Evolutionary conservation across 2,888 invertebrate genomes (phyloP), one percentile per base, ranked within the genome.

Genomic region (Ophioninae sp.): DNA sequence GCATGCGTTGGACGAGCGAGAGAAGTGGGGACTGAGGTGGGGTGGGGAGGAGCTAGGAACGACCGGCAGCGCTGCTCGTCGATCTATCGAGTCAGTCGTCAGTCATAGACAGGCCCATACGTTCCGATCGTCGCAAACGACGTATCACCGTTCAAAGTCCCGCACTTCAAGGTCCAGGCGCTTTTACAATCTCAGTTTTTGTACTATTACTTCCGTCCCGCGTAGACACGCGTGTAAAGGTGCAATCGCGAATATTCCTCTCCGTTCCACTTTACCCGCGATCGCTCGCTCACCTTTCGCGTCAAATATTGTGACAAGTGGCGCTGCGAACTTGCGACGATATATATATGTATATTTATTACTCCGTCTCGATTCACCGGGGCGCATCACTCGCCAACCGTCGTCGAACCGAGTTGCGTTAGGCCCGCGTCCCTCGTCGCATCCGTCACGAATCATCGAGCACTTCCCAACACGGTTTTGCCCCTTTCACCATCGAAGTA

Each of bases 1-100:
- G 69, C 30, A 64, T 61, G 76, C 75, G 79, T 64, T 23, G 57
- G 62, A 6, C 39, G 67, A 20, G 41, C 37, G 41, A 21, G 44
- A 61, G 61, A 44, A 30, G 56, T n/a, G 17, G 57, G 39, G 21
- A 30, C n/a, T n/a, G n/a, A n/a, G n/a, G n/a, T n/a, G 39, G 41
- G 56, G 57, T 7, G 6, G n/a, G 37, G 37, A 13, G 13, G 3
- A 21, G 20, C 23, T 21, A 57, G 44, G 30, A 69, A 30, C 67
- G 30, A 64, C 73, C 64, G 41, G 70, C 78, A 62, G 65, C 56
- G 20, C 56, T 50, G 64, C 64, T 39, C 68, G 41, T 17, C 61
- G 69, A 50, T 57, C 81, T 69, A 79, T 76, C 84, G 81, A 78
- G 80, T 84, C 79, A 82, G 84, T 84, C 81, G 81, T 84, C 81